These are phyloP conservation scores for Drosophila suboccidentalis DNA, from an alignment of 2,888 invertebrate species.

Conservation along the genomic window DNA sequence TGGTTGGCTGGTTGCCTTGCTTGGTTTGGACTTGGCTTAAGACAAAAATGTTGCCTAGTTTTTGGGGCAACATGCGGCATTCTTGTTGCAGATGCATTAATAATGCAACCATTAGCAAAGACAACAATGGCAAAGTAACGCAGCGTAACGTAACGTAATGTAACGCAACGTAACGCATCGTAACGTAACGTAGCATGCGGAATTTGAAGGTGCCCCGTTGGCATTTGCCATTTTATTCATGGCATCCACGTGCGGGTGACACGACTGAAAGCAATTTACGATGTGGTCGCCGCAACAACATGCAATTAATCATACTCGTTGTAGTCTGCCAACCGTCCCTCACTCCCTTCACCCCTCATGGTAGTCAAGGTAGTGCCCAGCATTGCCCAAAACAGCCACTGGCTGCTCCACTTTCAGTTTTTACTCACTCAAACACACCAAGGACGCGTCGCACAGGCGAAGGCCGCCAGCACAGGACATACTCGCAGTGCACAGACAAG, in stretches of 20 bases:
- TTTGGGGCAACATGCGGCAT: slow-evolving; percentile 31
- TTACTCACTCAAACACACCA: slow-evolving; percentile 35
- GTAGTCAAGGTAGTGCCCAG: background rate
- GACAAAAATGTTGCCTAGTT: slow-evolving; percentile 33
- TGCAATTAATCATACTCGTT: slow-evolving; percentile 67
- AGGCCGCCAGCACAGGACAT: slow-evolving; percentile 30
- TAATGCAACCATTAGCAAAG: slow-evolving; percentile 70
- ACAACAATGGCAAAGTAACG: slow-evolving; percentile 6
- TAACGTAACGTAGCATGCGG: slow-evolving; percentile 22
- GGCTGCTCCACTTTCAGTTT: slow-evolving; percentile 49
- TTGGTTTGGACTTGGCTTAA: slow-evolving; percentile 13
- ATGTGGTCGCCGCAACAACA: slow-evolving; percentile 66
- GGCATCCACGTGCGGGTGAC: slow-evolving; percentile 60
- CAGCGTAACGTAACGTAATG: slow-evolving; percentile 18
- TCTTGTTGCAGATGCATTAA: slow-evolving; percentile 68
- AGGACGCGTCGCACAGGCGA: slow-evolving; percentile 43
- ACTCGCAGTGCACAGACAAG: background rate
- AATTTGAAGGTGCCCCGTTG: slow-evolving; percentile 8
- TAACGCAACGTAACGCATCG: background rate
- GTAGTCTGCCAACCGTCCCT: background rate
- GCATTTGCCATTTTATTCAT: slow-evolving; percentile 38
- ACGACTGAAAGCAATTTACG: slow-evolving; percentile 68
- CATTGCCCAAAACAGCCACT: slow-evolving; percentile 44
- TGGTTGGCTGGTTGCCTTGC: slow-evolving; percentile 28
- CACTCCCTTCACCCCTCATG: background rate